These are phyloP conservation scores for Nephrotoma guestfalica DNA, from an alignment of 2,888 invertebrate species.

Conservation along the genomic window DNA sequence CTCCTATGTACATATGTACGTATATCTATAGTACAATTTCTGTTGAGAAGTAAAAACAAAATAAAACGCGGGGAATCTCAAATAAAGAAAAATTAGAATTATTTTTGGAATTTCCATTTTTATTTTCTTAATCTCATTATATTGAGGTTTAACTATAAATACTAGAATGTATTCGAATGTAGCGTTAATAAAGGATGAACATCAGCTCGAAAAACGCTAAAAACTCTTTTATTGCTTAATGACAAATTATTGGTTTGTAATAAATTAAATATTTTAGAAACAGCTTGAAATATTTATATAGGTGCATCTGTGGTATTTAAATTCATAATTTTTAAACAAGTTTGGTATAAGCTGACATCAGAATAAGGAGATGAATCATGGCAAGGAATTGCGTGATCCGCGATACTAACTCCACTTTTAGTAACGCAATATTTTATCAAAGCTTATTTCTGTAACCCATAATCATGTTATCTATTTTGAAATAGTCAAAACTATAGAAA, in stretches of 20 bases:
- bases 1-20: not conserved
- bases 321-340: not conserved
- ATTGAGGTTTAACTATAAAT: not conserved
- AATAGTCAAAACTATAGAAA: no score
- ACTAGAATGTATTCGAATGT: not conserved
- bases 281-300: not conserved
- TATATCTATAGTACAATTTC: not conserved
- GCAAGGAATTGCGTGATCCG: no score
- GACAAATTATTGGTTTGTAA: not conserved
- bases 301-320: not conserved
- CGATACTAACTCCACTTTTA: no score
- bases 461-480: no score
- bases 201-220: not conserved
- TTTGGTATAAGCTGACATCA: not conserved
- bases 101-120: not conserved
- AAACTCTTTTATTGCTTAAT: not conserved
- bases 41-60: not conserved
- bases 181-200: not conserved
- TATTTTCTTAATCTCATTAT: not conserved
- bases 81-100: not conserved
- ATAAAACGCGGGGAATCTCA: not conserved
- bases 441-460: no score
- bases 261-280: not conserved
- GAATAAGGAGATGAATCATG: no score
- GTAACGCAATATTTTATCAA: no score